Evolutionary conservation across 2,888 invertebrate species (phyloP).

Genomic region (Yponomeuta malinellus): DNA sequence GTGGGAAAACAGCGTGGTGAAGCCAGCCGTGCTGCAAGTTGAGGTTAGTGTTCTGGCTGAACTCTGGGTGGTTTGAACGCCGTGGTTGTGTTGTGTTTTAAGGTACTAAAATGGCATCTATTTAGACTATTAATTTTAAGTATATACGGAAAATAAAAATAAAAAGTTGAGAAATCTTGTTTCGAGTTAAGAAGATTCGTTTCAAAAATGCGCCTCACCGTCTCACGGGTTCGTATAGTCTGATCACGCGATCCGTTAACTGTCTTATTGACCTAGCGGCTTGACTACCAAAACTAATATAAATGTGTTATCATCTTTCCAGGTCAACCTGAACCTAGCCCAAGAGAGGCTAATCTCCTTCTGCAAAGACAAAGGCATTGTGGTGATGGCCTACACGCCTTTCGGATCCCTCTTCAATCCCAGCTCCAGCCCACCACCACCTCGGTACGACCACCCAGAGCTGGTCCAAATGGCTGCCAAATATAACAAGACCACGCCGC

Average conservation of each 20-base stretch:
- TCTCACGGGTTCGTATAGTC: too few relatives aligned
- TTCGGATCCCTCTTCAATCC: conserved; percentile 72
- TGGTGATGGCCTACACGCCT: conserved; percentile 79
- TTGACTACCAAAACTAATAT: not conserved
- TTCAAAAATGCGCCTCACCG: too few relatives aligned
- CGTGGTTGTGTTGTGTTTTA: not conserved
- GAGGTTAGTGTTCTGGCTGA: conserved; percentile 34
- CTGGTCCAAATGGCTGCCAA: conserved; percentile 72
- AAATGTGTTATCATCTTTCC: conserved; percentile 16
- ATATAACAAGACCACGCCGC: conserved; percentile 76
- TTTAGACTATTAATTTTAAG: too few relatives aligned
- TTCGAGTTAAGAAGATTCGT: too few relatives aligned
- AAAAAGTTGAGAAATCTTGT: too few relatives aligned
- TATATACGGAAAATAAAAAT: too few relatives aligned
- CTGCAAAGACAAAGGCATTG: conserved; percentile 76
- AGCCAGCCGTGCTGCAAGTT: conserved; percentile 67
- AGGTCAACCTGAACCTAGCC: conserved; percentile 76
- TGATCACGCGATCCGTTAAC: too few relatives aligned
- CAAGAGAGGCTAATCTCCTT: conserved; percentile 77
- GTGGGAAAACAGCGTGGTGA: conserved; percentile 63
- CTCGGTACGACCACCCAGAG: conserved; percentile 60
- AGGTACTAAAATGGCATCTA: too few relatives aligned
- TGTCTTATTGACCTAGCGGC: too few relatives aligned
- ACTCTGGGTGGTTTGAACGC: not conserved
- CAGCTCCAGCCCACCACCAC: conserved; percentile 39